phyloP scores from a whole-genome alignment of 1,140 invertebrate species.

The Archegozetes longisetosus region DNA sequence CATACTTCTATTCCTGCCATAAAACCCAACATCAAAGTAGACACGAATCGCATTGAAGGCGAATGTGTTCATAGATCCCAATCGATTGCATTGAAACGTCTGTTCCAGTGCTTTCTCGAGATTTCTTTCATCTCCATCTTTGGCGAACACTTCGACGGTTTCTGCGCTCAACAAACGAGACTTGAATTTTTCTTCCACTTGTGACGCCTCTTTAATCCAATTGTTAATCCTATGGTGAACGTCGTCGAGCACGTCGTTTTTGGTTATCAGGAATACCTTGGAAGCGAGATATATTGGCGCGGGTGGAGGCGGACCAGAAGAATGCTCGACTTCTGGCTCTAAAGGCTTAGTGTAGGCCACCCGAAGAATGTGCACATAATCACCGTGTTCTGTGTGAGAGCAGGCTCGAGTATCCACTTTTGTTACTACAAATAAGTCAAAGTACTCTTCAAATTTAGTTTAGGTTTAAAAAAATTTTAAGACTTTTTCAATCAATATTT shows the following conservation, averaged over 20 bases:
- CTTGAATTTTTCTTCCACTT: neutral
- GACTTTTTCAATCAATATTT: too few species aligned
- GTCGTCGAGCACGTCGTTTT: neutral
- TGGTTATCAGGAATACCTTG: conserved; percentile 6
- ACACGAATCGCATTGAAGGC: conserved; percentile 12
- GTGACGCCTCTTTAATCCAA: conserved; percentile 1
- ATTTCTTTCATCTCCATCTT: conserved; percentile 14
- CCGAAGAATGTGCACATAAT: conserved; percentile 15
- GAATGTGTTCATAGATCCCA: conserved; percentile 13
- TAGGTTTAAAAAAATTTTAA: too few species aligned
- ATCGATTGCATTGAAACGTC: conserved; percentile 13
- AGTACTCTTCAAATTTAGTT: neutral
- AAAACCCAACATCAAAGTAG: conserved; percentile 7
- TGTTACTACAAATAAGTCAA: neutral
- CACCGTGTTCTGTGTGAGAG: conserved; percentile 14
- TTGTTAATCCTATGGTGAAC: conserved; percentile 1
- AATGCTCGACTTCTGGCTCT: neutral
- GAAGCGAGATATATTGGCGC: neutral
- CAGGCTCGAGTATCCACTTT: conserved; percentile 9
- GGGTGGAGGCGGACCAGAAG: neutral
- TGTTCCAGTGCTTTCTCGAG: conserved; percentile 5
- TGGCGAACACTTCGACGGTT: conserved; percentile 15
- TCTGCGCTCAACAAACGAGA: conserved; percentile 12
- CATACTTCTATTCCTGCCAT: conserved; percentile 23
- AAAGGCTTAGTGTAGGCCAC: conserved; percentile 5